A percentile compares a stretch with the other conserved stretches of the same genome.
Conservation (phyloP, 2,113 vertebrate genomes). For the Donacobius atricapilla region DNA sequence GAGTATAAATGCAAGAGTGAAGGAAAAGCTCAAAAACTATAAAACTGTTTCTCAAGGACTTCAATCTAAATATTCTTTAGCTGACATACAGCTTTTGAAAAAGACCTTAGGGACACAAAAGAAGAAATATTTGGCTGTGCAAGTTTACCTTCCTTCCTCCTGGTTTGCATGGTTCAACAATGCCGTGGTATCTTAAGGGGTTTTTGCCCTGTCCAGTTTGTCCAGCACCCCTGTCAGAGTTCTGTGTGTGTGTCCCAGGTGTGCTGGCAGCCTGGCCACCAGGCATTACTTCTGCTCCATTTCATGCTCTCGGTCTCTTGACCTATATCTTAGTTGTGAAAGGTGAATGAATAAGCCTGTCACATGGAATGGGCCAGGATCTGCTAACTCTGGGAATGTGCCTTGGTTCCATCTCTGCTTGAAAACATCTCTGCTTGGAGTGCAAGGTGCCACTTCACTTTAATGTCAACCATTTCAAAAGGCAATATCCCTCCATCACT, state of each 20-base stretch:
- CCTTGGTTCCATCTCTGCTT: background rate
- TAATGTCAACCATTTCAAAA: background rate
- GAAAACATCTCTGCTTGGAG: accelerated
- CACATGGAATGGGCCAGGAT: background rate
- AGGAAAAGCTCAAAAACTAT: background rate
- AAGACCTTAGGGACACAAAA: background rate
- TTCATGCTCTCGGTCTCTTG: background rate
- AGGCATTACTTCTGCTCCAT: background rate
- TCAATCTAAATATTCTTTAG: background rate
- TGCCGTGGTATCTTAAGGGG: background rate
- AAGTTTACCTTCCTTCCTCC: background rate
- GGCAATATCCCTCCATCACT: background rate
- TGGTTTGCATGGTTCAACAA: background rate
- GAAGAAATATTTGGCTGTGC: background rate
- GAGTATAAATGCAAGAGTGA: conserved; percentile 38
- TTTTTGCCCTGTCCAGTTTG: accelerated
- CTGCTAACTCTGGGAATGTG: background rate
- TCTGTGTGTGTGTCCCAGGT: background rate
- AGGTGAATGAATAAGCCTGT: background rate
- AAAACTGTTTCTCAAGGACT: background rate
- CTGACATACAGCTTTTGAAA: background rate
- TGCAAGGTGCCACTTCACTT: background rate
- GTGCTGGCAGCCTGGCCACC: background rate
- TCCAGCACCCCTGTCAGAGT: background rate
- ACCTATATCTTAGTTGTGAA: background rate